Evolutionary conservation across 2,797 vertebrate genomes (phyloP), one percentile per base, ranked within the genome.

Genomic region (Smutsia gigantea): DNA sequence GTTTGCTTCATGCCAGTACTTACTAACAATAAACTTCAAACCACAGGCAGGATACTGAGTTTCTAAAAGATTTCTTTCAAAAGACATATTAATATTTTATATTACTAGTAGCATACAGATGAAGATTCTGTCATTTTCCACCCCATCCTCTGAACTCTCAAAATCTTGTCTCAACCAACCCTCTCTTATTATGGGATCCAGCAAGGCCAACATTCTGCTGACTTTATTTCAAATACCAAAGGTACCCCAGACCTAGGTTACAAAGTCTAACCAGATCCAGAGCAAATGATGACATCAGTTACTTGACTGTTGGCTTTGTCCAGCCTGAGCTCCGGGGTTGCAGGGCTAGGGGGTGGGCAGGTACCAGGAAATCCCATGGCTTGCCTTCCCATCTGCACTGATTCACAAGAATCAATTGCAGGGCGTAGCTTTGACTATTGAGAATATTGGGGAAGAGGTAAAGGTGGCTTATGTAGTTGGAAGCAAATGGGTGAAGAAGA

Each of bases 1-100:
- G 21, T 59, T 87, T 90, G 23, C 31, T 84, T 93, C 57, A 72
- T 29, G 83, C 37, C 15, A 75, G 21, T 55, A 19, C 13, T 51
- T 55, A 19, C 13, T 51, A 87, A 90, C 12, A 87, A 87, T 15
- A 90, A 90, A 83, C 31, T 64, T 53, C 59, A 75, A 92, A 87
- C 17, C 4, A 7, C 3, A n/a, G 69, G 23, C 34, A 42, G 31
- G 34, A 83, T 37, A 68, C 18, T 34, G 59, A 64, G n/a, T 53
- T 92, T 90, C 87, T 64, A 87, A 81, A 94, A 77, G 17, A 69
- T 87, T 31, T 92, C 13, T 49, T 83, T 90, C 31, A 82, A 77
- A 84, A 71, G 51, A 7, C 4, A 1, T 74, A 46, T 31, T 49
- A 53, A 25, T 61, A 55, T 42, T 63, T 87, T 68, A 12, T 23